Percentiles rank a stretch among this genome's conserved stretches.
phyloP scores from a whole-genome alignment of 1,140 invertebrate genomes.

The Bombus terrestris region DNA sequence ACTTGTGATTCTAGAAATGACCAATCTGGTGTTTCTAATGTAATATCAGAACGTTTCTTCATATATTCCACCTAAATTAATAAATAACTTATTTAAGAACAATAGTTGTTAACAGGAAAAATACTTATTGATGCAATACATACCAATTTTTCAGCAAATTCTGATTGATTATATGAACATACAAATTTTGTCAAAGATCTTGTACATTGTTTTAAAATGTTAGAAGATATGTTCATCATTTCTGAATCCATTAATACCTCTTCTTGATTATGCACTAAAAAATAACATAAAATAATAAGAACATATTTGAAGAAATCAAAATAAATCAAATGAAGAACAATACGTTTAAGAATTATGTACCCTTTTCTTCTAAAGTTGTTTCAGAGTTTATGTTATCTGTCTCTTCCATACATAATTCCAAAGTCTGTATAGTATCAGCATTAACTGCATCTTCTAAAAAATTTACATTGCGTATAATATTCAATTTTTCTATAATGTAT shows the following conservation, averaged over 20 bases:
- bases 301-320: slow-evolving; percentile 14
- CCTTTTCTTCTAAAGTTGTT: slow-evolving; percentile 67
- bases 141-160: slow-evolving; percentile 76
- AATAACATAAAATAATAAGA: neutral
- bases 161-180: slow-evolving; percentile 66
- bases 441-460: slow-evolving; percentile 60
- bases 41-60: slow-evolving; percentile 43
- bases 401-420: slow-evolving; percentile 63
- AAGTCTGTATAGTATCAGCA: slow-evolving; percentile 52
- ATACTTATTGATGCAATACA: slow-evolving; percentile 25
- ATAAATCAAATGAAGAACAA: slow-evolving; percentile 10
- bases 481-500: neutral
- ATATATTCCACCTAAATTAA: slow-evolving; percentile 54
- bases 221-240: slow-evolving; percentile 74
- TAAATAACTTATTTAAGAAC: neutral
- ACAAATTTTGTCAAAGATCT: slow-evolving; percentile 70
- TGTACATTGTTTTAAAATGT: slow-evolving; percentile 71
- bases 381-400: slow-evolving; percentile 67
- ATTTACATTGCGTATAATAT: neutral
- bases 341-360: slow-evolving; percentile 45
- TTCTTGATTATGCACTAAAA: slow-evolving; percentile 70
- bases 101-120: slow-evolving; percentile 1
- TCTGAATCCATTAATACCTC: slow-evolving; percentile 78
- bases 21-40: slow-evolving; percentile 61
- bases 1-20: slow-evolving; percentile 59